These are phyloP conservation scores for Pantelozetes paolii DNA, from an alignment of 2,888 invertebrate species.

Conservation along the genomic window DNA sequence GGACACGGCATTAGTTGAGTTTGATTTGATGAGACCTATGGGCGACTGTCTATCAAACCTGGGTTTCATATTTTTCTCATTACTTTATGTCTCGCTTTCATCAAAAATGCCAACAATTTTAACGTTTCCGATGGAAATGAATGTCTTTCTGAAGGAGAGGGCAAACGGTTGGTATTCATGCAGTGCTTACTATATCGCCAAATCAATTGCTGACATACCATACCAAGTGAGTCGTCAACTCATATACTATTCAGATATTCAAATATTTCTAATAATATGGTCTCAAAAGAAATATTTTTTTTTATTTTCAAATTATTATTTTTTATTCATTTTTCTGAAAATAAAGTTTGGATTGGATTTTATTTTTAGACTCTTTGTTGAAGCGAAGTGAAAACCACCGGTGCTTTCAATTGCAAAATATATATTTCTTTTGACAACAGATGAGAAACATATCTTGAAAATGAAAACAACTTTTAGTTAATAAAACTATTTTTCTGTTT, in stretches of 20 bases:
- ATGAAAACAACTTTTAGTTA: no score
- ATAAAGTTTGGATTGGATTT: no score
- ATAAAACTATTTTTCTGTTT: no score
- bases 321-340: no score
- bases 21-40: constrained; percentile 21
- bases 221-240: constrained; percentile 4
- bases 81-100: constrained; percentile 40
- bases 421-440: no score
- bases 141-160: constrained; percentile 41
- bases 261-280: no score
- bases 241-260: background rate
- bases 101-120: constrained; percentile 43
- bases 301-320: no score
- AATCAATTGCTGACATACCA: constrained; percentile 51
- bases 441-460: no score
- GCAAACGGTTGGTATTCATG: constrained; percentile 44
- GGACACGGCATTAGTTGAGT: background rate
- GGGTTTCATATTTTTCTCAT: constrained; percentile 51
- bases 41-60: constrained; percentile 36
- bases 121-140: constrained; percentile 43
- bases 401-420: no score
- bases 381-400: no score
- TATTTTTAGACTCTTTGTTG: no score
- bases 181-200: constrained; percentile 41
- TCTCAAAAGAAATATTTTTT: no score